Percentiles rank a stretch among this genome's conserved stretches.
Conservation (phyloP, 2,113 vertebrate genomes). For the Tiliqua scincoides region DNA sequence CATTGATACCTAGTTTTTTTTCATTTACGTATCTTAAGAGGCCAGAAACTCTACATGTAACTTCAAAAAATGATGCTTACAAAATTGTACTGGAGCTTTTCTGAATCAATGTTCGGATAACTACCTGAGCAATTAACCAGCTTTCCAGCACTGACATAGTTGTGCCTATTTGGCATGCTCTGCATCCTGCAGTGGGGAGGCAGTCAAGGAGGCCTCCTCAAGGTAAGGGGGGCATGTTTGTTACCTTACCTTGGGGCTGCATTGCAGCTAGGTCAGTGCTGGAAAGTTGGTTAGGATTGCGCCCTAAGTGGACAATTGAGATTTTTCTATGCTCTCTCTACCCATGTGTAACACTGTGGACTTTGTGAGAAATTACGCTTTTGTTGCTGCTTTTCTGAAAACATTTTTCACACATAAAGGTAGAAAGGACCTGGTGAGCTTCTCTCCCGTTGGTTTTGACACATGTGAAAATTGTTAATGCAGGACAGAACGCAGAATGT, state of each 20-base stretch:
- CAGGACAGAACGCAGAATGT: neutral
- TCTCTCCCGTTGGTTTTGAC: neutral
- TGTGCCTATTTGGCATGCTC: too few relatives aligned
- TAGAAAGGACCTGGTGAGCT: neutral
- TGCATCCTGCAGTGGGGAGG: too few relatives aligned
- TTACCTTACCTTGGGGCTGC: too few relatives aligned
- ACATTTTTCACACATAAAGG: neutral
- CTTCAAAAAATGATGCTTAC: constrained; percentile 20
- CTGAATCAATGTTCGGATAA: neutral
- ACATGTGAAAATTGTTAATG: neutral
- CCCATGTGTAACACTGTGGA: neutral
- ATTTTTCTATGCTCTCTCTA: neutral
- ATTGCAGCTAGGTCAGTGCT: too few relatives aligned
- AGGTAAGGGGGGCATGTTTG: too few relatives aligned
- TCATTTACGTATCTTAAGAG: neutral
- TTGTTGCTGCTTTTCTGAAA: neutral
- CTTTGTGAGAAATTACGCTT: neutral
- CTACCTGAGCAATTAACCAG: too few relatives aligned
- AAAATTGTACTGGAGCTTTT: neutral
- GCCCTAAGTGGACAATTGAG: neutral
- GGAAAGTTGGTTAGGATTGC: too few relatives aligned
- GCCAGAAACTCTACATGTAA: neutral
- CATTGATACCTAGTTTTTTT: neutral
- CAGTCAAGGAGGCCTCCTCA: too few relatives aligned
- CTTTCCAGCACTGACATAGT: too few relatives aligned